A percentile compares a stretch with the other conserved stretches of the same genome.
Conservation (phyloP, 2,113 vertebrate species). For the Cyanistes caeruleus region DNA sequence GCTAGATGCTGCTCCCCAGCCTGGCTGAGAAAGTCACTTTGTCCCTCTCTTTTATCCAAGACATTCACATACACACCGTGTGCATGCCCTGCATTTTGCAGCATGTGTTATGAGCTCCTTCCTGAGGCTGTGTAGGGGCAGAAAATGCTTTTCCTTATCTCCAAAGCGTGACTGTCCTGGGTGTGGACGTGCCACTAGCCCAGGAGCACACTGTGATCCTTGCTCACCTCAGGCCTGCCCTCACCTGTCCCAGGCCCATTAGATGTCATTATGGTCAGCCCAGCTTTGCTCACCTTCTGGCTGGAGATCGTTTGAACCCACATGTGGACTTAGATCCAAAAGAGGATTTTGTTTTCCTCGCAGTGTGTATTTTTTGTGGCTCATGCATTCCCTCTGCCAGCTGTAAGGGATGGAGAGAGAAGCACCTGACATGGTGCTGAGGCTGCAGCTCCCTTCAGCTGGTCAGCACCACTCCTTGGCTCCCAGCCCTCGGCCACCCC, state of each 20-base stretch:
- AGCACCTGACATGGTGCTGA: neutral
- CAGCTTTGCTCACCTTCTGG: neutral
- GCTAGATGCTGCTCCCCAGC: neutral
- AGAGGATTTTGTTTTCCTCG: neutral
- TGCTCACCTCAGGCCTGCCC: neutral
- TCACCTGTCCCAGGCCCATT: neutral
- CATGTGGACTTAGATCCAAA: neutral
- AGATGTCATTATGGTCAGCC: neutral
- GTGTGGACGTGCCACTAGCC: neutral
- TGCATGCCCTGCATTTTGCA: neutral
- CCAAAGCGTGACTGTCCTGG: neutral
- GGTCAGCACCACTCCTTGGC: rapidly evolving
- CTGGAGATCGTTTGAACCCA: neutral
- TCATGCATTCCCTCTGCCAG: neutral
- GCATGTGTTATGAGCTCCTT: neutral
- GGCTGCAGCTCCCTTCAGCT: neutral
- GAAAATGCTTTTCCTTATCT: neutral
- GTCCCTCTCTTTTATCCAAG: neutral
- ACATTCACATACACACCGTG: rapidly evolving
- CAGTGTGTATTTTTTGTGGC: neutral
- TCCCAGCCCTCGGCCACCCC: neutral
- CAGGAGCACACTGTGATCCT: neutral
- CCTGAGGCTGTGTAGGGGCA: neutral
- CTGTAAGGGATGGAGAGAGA: neutral
- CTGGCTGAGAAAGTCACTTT: neutral